Conservation (phyloP, 2,113 vertebrate genomes). For the Nyctereutes procyonoides region DNA sequence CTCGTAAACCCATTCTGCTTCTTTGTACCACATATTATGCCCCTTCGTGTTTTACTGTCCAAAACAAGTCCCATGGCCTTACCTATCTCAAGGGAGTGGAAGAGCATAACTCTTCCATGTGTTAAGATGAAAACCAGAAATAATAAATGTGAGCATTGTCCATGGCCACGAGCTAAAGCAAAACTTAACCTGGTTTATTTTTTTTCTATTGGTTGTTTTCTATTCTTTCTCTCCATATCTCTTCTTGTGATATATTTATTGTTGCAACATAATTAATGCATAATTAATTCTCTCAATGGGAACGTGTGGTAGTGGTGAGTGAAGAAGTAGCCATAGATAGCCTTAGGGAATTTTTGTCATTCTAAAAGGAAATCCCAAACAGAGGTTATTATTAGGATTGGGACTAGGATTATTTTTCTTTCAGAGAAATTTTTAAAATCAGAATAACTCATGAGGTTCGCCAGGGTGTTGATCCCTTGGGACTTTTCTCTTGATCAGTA, state of each 20-base stretch:
- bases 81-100: not conserved
- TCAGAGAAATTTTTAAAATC: not conserved
- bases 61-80: not conserved
- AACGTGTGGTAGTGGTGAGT: not conserved
- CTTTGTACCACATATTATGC: not conserved
- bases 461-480: not conserved
- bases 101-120: not conserved
- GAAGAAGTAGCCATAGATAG: not conserved
- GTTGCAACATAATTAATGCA: not conserved
- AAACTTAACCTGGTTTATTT: not conserved
- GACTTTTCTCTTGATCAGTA: not conserved
- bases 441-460: not conserved
- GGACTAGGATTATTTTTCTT: not conserved
- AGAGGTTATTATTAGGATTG: not conserved
- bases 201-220: not conserved
- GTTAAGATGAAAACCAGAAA: not conserved
- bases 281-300: not conserved
- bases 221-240: not conserved
- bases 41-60: not conserved
- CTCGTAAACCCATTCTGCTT: not conserved
- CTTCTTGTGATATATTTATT: not conserved
- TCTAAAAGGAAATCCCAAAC: not conserved
- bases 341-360: not conserved
- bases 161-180: not conserved
- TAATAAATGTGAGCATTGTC: not conserved